Evolutionary conservation across 1,140 invertebrate genomes (phyloP).

Genomic region (Amphibalanus amphitrite): DNA sequence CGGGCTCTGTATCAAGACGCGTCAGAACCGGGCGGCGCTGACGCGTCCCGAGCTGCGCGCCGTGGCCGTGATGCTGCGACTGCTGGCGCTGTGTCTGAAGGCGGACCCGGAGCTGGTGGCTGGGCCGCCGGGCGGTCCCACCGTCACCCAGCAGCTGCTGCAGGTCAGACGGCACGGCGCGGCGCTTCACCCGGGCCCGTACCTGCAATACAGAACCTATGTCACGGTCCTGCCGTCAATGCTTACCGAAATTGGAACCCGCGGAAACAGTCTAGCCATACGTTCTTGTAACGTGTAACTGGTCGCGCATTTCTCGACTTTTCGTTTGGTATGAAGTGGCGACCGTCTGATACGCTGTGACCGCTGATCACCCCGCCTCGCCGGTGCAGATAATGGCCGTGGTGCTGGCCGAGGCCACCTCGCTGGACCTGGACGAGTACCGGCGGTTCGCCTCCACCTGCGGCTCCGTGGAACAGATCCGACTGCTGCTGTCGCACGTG

Average conservation of each 20-base stretch:
- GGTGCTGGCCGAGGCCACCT: neutral
- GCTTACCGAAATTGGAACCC: no score
- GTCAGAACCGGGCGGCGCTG: conserved; percentile 46
- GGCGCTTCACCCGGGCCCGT: no score
- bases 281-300: no score
- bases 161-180: conserved; percentile 29
- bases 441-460: conserved; percentile 58
- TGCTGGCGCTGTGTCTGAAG: conserved; percentile 36
- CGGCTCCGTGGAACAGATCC: conserved; percentile 65
- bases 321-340: no score
- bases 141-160: conserved; percentile 62
- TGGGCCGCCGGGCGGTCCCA: conserved; percentile 42
- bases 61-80: conserved; percentile 45
- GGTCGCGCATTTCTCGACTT: no score
- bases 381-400: neutral
- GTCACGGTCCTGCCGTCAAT: no score
- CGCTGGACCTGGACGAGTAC: neutral
- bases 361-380: no score
- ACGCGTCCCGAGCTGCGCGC: conserved; percentile 47
- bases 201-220: no score
- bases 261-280: no score
- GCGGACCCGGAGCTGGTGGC: conserved; percentile 35
- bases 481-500: conserved; percentile 57
- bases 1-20: conserved; percentile 56
- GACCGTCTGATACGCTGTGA: no score